Conservation (phyloP, 1,140 invertebrate species). For the Bombyx mandarina region DNA sequence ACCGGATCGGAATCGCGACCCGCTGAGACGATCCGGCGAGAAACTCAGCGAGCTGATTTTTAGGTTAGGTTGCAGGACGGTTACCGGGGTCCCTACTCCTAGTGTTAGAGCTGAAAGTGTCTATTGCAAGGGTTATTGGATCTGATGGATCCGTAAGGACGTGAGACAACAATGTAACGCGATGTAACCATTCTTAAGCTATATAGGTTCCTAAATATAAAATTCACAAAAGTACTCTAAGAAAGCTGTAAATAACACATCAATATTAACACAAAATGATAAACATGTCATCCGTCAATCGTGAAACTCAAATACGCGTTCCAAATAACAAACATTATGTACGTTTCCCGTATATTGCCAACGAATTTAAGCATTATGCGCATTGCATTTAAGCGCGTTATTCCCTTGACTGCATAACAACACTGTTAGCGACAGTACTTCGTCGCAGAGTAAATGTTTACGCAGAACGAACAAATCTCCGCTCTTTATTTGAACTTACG, state of each 20-base stretch:
- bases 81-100: too few species aligned
- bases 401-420: neutral
- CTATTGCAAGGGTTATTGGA: too few species aligned
- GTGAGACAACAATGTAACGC: too few species aligned
- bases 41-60: too few species aligned
- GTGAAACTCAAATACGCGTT: slow-evolving; percentile 2
- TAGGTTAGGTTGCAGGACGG: too few species aligned
- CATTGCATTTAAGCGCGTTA: neutral
- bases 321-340: neutral
- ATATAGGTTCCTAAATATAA: too few species aligned
- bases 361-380: slow-evolving; percentile 2
- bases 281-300: slow-evolving; percentile 7
- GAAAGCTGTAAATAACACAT: neutral
- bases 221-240: too few species aligned
- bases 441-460: slow-evolving; percentile 7
- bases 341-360: neutral
- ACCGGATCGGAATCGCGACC: too few species aligned
- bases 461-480: slow-evolving; percentile 3
- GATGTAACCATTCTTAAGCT: too few species aligned
- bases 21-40: too few species aligned
- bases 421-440: slow-evolving; percentile 6
- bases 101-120: too few species aligned
- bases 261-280: slow-evolving; percentile 6
- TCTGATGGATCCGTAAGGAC: too few species aligned
- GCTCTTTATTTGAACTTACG: slow-evolving; percentile 7